These are phyloP conservation scores for Tromatobia lineatoria DNA, from an alignment of 2,888 invertebrate species.

Conservation along the genomic window DNA sequence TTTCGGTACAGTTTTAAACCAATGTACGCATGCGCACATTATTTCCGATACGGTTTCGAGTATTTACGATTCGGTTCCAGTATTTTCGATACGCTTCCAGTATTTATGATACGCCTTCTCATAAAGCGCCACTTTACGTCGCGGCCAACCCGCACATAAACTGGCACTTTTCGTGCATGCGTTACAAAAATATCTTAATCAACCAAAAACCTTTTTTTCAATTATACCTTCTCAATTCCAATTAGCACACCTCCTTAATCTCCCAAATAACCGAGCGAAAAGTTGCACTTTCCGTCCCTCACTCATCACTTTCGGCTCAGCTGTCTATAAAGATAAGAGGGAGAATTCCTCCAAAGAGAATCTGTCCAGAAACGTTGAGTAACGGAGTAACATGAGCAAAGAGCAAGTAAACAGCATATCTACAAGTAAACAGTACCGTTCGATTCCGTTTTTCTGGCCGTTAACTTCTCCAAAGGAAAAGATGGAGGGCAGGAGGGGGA, in stretches of 20 bases:
- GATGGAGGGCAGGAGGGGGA: neutral
- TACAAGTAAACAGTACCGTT: slow-evolving; percentile 64
- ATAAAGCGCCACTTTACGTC: too few relatives aligned
- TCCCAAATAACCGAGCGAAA: neutral
- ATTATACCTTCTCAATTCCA: neutral
- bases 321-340: slow-evolving; percentile 4
- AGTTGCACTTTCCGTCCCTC: neutral
- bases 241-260: neutral
- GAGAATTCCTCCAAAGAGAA: neutral
- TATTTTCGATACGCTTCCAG: too few relatives aligned
- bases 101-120: too few relatives aligned
- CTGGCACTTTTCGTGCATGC: too few relatives aligned
- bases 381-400: slow-evolving; percentile 49
- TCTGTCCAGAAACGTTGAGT: slow-evolving; percentile 29
- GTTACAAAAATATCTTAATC: neutral
- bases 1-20: too few relatives aligned
- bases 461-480: neutral
- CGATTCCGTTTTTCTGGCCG: slow-evolving; percentile 33
- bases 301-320: slow-evolving; percentile 18
- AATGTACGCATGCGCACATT: too few relatives aligned
- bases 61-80: too few relatives aligned
- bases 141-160: too few relatives aligned
- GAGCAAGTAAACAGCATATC: slow-evolving; percentile 10
- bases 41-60: too few relatives aligned
- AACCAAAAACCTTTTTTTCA: neutral